Base-by-base conservation (phyloP, 2,797 vertebrate species). In the Momotus momota region DNA sequence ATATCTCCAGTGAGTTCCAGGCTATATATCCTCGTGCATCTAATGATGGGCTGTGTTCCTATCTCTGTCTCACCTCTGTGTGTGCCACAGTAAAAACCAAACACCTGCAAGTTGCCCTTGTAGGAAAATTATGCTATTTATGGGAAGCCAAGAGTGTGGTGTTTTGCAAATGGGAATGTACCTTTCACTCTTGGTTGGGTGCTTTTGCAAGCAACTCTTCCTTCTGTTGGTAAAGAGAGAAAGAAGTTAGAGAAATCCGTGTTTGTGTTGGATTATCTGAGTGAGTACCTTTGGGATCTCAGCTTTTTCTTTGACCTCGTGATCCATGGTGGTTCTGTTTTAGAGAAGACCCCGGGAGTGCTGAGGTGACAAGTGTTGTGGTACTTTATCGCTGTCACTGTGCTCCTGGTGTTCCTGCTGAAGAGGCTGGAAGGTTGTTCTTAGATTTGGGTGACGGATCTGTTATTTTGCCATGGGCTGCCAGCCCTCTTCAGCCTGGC, bases 301-400 rank as follows among this genome's bases (percentile, higher is more conserved):
- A 33, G 14, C n/a, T 31, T 20, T n/a, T 8, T 31, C 20, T n/a
- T 33, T 40, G 1, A 26, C 27, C 17, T 33, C 2, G 0, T 27
- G 52, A 52, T 48, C 40, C 52, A 18, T 40, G 21, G 9, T 69
- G 10, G 22, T 35, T 91, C 31, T 81, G 33, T 66, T 74, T 57
- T 41, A 12, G 64, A 57, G 67, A 46, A 57, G 54, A 14, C 48
- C n/a, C 35, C 45, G 10, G 18, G 14, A 41, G 20, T 48, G 33
- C 33, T 43, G 72, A 54, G 29, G 19, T 69, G 51, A 38, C 25
- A 46, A 55, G 27, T 14, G 49, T 20, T 69, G n/a, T n/a, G 26
- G 20, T 64, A 6, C 29, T 74, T 81, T 10, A 18, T 64, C 45
- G 9, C 19, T 88, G 79, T 52, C 43, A 15, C 16, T 81, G 61